phyloP scores from a whole-genome alignment of 2,797 vertebrate genomes.

The Sebastes iracundus region DNA sequence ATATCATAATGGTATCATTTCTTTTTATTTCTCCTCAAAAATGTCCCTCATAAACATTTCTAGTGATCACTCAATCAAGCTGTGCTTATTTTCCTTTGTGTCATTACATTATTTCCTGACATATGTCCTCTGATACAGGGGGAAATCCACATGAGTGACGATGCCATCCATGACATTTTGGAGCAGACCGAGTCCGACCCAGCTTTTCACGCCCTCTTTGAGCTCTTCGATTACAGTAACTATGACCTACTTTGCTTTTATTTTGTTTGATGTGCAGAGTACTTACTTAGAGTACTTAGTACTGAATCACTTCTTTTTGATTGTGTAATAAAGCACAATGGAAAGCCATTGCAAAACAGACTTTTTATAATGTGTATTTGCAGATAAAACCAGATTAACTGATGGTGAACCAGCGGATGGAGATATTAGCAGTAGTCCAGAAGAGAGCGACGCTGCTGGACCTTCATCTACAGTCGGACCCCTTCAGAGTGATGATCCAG shows the following conservation, averaged over 20 bases:
- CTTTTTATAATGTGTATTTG: conserved; percentile 20
- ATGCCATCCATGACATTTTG: conserved; percentile 97
- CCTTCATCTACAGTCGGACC: conserved; percentile 68
- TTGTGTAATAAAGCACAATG: not conserved
- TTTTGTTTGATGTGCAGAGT: not conserved
- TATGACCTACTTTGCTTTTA: conserved; percentile 18
- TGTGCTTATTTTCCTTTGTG: not conserved
- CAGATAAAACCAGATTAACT: conserved; percentile 88
- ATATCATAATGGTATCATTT: not conserved
- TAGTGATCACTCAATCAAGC: not conserved
- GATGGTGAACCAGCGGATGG: conserved; percentile 79
- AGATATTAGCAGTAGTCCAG: conserved; percentile 73
- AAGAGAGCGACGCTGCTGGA: conserved; percentile 76
- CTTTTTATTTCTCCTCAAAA: not conserved
- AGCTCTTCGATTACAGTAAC: conserved; percentile 95
- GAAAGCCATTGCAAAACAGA: not conserved
- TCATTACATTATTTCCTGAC: not conserved
- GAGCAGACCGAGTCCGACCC: conserved; percentile 97
- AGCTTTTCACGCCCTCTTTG: conserved; percentile 97
- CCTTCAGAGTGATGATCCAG: conserved; percentile 79
- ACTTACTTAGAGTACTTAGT: not conserved
- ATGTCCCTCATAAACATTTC: not conserved
- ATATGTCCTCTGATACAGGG: conserved; percentile 78
- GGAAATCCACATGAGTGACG: conserved; percentile 98
- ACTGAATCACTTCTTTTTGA: not conserved